A percentile compares a stretch with the other conserved stretches of the same genome.
These are phyloP conservation scores for Brachylomia viminalis DNA, from an alignment of 2,888 invertebrate species.

Conservation along the genomic window DNA sequence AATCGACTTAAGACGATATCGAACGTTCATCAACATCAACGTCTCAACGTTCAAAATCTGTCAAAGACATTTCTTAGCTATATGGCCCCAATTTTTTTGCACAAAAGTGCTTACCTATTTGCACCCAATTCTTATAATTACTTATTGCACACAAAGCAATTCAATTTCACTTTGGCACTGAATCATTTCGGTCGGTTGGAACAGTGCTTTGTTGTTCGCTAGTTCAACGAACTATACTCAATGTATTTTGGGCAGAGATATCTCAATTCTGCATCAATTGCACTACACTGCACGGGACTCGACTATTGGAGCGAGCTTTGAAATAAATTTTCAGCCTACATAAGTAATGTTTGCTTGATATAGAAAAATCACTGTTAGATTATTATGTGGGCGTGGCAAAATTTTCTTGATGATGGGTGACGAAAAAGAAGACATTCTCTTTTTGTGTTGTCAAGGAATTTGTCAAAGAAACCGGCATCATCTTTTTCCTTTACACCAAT, in stretches of 20 bases:
- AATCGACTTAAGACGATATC: slow-evolving; percentile 4
- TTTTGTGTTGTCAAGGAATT: not conserved
- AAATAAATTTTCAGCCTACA: slow-evolving; percentile 36
- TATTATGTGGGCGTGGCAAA: not conserved
- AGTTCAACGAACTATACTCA: slow-evolving; percentile 67
- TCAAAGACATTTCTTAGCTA: not conserved
- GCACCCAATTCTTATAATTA: slow-evolving; percentile 19
- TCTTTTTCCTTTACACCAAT: too few species aligned
- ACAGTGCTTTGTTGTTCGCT: slow-evolving; percentile 69
- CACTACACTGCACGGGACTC: slow-evolving; percentile 15
- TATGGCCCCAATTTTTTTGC: slow-evolving; percentile 1
- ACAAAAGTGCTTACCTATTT: not conserved
- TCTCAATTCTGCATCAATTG: slow-evolving; percentile 59
- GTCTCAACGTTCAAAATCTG: not conserved
- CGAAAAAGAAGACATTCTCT: not conserved
- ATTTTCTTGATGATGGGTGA: too few species aligned
- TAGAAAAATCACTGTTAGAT: not conserved
- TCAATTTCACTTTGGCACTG: slow-evolving; percentile 66
- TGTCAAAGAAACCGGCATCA: too few species aligned
- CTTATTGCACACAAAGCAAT: slow-evolving; percentile 58
- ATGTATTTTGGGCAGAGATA: slow-evolving; percentile 57
- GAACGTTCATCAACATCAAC: not conserved
- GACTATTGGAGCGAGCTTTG: slow-evolving; percentile 12
- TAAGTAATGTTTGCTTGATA: slow-evolving; percentile 16
- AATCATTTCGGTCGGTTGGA: slow-evolving; percentile 66